phyloP scores from a whole-genome alignment of 2,113 vertebrate species.

The Cyprinodon brontotheroides region DNA sequence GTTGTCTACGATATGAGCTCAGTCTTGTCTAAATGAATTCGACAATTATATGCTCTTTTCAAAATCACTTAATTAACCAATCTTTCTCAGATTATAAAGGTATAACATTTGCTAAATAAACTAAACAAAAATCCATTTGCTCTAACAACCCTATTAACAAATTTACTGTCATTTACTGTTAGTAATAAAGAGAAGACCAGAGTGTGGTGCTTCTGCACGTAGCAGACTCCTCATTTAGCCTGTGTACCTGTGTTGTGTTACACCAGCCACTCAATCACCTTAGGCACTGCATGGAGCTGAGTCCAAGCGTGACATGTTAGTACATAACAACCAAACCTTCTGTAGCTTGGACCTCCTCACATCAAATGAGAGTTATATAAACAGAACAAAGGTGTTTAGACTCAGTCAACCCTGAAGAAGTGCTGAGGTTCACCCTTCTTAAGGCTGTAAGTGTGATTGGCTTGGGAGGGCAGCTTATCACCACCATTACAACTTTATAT shows the following conservation, averaged over 20 bases:
- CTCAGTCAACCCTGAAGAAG: constrained; percentile 22
- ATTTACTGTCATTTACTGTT: constrained; percentile 45
- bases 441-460: background rate
- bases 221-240: constrained; percentile 57
- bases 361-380: constrained; percentile 52
- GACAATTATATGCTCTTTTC: background rate
- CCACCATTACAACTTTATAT: background rate
- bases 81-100: background rate
- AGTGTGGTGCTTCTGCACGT: constrained; percentile 58
- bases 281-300: constrained; percentile 50
- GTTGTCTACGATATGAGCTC: background rate
- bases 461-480: background rate
- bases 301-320: constrained; percentile 66
- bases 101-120: background rate
- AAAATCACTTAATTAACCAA: background rate
- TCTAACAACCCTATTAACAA: constrained; percentile 1
- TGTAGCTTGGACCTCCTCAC: constrained; percentile 45
- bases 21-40: background rate
- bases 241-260: constrained; percentile 67
- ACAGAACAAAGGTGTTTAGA: constrained; percentile 46
- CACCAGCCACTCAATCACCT: constrained; percentile 55
- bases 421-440: background rate
- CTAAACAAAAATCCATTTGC: constrained; percentile 5
- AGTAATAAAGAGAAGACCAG: constrained; percentile 31
- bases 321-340: constrained; percentile 67